Evolutionary conservation across 2,888 invertebrate genomes (phyloP).

Genomic region (Argynnis bischoffii): DNA sequence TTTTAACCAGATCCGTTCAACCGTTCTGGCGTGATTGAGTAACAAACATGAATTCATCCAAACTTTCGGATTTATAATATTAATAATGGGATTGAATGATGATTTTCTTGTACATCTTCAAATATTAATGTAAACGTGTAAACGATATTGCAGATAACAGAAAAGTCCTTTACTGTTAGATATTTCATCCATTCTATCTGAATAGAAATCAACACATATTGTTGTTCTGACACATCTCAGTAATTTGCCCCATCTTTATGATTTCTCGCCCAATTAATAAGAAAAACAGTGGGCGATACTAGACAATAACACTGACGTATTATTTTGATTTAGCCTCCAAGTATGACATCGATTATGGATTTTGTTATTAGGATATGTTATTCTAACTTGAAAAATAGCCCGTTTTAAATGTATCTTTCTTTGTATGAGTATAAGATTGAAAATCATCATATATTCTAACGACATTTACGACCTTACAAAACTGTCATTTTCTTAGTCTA

Average conservation of each 20-base stretch:
- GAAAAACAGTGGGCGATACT: constrained; percentile 70
- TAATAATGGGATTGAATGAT: no score
- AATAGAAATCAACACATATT: constrained; percentile 26
- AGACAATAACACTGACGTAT: constrained; percentile 69
- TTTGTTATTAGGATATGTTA: constrained; percentile 12
- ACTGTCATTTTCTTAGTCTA: not conserved
- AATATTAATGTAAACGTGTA: no score
- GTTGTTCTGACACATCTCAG: constrained; percentile 27
- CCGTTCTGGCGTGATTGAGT: no score
- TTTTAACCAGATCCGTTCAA: no score
- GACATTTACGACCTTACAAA: constrained; percentile 8
- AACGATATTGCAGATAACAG: no score
- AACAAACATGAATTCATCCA: no score
- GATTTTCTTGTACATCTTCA: no score
- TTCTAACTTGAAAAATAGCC: not conserved
- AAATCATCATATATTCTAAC: constrained; percentile 2
- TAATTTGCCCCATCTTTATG: constrained; percentile 50
- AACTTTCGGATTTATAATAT: no score
- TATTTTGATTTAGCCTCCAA: constrained; percentile 61
- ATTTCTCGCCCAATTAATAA: constrained; percentile 77
- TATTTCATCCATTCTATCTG: not conserved
- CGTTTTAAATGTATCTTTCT: constrained; percentile 25
- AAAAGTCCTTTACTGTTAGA: no score
- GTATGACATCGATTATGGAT: constrained; percentile 40
- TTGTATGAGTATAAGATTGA: not conserved